Percentiles rank a stretch among this genome's conserved stretches.
phyloP scores from a whole-genome alignment of 2,113 vertebrate species.

The Delphinapterus leucas region DNA sequence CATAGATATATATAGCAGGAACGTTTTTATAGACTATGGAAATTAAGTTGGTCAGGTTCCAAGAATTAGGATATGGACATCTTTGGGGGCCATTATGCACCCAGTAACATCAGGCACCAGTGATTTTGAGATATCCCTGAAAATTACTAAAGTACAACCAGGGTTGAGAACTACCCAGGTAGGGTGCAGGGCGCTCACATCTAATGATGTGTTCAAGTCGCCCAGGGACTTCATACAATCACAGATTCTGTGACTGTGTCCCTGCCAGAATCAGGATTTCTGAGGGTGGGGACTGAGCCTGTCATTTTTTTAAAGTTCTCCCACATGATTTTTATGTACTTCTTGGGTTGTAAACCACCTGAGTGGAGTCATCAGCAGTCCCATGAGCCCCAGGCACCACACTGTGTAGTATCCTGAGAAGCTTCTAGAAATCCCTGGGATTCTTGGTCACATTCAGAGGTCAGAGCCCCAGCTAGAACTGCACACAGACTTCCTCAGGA shows the following conservation, averaged over 20 bases:
- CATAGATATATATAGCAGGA: neutral
- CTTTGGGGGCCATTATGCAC: neutral
- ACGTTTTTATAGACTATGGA: neutral
- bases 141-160: accelerated
- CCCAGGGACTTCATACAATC: neutral
- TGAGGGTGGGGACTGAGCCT: accelerated
- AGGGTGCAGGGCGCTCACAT: neutral
- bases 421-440: neutral
- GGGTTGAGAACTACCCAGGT: neutral
- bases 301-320: neutral
- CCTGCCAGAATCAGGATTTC: neutral
- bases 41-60: neutral
- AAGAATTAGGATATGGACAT: neutral
- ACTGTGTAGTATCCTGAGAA: neutral
- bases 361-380: no score
- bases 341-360: neutral
- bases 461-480: neutral
- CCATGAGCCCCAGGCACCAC: accelerated
- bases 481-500: no score
- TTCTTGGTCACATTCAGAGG: neutral
- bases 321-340: neutral
- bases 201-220: neutral
- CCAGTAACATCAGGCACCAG: no score
- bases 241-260: no score
- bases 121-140: no score